Evolutionary conservation across 2,888 invertebrate genomes (phyloP), one percentile per base, ranked within the genome.

Genomic region (Torymus aiolomorphi): DNA sequence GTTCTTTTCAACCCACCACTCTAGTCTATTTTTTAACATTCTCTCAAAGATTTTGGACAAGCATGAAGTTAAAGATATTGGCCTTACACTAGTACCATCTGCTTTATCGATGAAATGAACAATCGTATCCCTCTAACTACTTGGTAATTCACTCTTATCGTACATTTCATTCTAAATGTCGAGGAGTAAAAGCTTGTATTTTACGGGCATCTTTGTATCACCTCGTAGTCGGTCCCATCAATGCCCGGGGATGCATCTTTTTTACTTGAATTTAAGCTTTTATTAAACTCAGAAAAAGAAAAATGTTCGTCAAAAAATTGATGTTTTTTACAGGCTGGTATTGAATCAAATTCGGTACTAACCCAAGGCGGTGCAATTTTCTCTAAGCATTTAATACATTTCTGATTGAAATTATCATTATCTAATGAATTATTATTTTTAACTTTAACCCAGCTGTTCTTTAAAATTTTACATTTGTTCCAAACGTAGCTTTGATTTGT

Each of bases 11-110:
- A 24, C 24, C 3, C n/a, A n/a, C n/a, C n/a, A n/a, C n/a, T n/a
- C n/a, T n/a, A n/a, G n/a, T n/a, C n/a, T n/a, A n/a, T n/a, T 80
- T 56, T 81, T 82, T 0, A 83, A n/a, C 62, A 82, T 67, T 52
- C 71, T 76, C 71, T 83, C 82, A 16, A 82, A 81, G 5, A 82
- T 14, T 70, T 83, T 83, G 24, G 67, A 72, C 3, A 80, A 1
- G 12, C 83, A 83, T n/a, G 80, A 81, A 3, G 80, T 75, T 13
- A 83, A 70, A 4, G 16, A 54, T 5, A 69, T 57, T 5, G 69
- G 69, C 57, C 57, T 24, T 0, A 69, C 31, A 14, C 14, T 2
- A 8, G 54, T 31, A 5, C 16, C 31, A 31, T 57, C 54, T 0
- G 54, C 12, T n/a, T 67, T 67, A 3, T 52, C 14, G 14, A 67